Conservation (phyloP, 2,797 vertebrate species). For the Hippopotamyrus pictus region DNA sequence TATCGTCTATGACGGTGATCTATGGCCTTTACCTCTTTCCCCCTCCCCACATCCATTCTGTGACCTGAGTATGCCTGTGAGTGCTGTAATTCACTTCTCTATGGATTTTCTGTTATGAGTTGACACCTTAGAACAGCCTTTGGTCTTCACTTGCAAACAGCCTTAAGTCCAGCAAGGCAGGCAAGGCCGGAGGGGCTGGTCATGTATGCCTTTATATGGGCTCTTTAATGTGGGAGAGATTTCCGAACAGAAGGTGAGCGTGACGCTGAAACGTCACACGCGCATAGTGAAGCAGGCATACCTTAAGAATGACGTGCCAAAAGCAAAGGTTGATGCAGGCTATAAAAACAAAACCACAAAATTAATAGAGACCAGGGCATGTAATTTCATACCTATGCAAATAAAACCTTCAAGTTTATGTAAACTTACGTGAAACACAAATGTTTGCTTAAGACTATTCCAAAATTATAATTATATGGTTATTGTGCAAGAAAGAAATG, state of each 20-base stretch:
- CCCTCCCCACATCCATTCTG: constrained; percentile 4
- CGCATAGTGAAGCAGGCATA: neutral
- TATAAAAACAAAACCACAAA: neutral
- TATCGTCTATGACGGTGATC: constrained; percentile 46
- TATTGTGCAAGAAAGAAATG: neutral
- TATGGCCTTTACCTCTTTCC: constrained; percentile 37
- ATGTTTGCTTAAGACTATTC: neutral
- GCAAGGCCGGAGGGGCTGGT: constrained; percentile 21
- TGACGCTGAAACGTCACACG: neutral
- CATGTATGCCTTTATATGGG: constrained; percentile 19
- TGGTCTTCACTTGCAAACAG: constrained; percentile 44
- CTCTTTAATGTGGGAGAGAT: neutral
- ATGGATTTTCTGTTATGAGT: constrained; percentile 63
- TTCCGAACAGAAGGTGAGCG: neutral
- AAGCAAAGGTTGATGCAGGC: neutral
- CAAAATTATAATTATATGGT: neutral
- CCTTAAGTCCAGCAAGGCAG: constrained; percentile 21
- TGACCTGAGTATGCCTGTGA: constrained; percentile 49
- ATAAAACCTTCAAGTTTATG: neutral
- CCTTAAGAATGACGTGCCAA: neutral
- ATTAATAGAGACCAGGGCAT: neutral
- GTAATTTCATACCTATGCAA: constrained; percentile 3
- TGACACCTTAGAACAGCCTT: constrained; percentile 44
- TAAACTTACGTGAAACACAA: neutral
- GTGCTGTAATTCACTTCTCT: constrained; percentile 59